Conservation (phyloP, 2,797 vertebrate genomes). For the Coregonus sp. region DNA sequence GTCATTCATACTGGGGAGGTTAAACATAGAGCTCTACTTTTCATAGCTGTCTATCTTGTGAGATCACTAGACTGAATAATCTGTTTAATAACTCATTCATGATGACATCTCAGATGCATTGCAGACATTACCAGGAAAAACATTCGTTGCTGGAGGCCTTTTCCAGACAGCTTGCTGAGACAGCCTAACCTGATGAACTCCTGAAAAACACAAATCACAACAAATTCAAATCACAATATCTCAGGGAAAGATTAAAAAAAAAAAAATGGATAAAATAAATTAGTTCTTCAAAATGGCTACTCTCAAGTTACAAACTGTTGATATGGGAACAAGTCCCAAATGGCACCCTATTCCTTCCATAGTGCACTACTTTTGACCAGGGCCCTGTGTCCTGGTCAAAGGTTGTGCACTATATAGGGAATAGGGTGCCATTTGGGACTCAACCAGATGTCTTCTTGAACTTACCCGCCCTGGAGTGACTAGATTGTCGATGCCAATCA, state of each 20-base stretch:
- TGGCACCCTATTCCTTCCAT: neutral
- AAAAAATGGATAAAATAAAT: too few relatives aligned
- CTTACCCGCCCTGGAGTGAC: conserved; percentile 88
- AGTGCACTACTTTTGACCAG: too few relatives aligned
- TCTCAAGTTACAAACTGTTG: neutral
- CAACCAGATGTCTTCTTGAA: conserved; percentile 14
- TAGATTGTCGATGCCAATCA: conserved; percentile 91
- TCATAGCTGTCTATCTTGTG: neutral
- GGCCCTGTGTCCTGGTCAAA: too few relatives aligned
- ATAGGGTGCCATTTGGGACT: neutral
- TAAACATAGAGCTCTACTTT: neutral
- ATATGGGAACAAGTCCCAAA: neutral
- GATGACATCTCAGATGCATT: neutral
- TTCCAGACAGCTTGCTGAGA: conserved; percentile 96
- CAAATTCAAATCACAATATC: conserved; percentile 17
- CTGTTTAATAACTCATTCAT: neutral
- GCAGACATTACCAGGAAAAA: conserved; percentile 89
- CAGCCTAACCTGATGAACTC: conserved; percentile 98
- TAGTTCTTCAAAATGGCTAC: too few relatives aligned
- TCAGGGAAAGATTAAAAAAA: conserved; percentile 2
- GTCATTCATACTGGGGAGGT: neutral
- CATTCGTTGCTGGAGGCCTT: conserved; percentile 98
- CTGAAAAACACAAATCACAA: conserved; percentile 65
- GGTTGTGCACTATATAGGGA: neutral
- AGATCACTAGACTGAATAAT: neutral